A percentile compares a stretch with the other conserved stretches of the same genome.
These are phyloP conservation scores for Ferdinandea cuprea DNA, from an alignment of 2,888 invertebrate species.

Conservation along the genomic window DNA sequence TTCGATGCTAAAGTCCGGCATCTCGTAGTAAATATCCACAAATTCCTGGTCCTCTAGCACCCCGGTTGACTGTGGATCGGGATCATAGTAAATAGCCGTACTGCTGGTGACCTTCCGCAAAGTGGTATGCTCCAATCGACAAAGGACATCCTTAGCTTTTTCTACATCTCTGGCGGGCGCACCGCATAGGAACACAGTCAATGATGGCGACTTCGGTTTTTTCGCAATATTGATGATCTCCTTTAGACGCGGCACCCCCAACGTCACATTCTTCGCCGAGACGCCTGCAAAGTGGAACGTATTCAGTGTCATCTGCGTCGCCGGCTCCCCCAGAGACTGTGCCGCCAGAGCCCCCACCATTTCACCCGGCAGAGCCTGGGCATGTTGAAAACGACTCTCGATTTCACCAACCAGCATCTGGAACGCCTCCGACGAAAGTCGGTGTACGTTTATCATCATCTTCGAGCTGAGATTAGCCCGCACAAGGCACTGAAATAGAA, in stretches of 20 bases:
- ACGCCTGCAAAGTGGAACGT: constrained; percentile 85
- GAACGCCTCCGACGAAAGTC: constrained; percentile 96
- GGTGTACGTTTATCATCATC: constrained; percentile 95
- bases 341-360: constrained; percentile 98
- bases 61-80: constrained; percentile 97
- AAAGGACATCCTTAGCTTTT: constrained; percentile 98
- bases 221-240: constrained; percentile 98
- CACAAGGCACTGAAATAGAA: constrained; percentile 96
- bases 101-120: constrained; percentile 96
- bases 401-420: constrained; percentile 99
- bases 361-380: constrained; percentile 95
- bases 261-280: constrained; percentile 98
- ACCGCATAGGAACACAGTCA: constrained; percentile 97
- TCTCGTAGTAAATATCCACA: constrained; percentile 98
- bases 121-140: constrained; percentile 97
- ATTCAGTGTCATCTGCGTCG: constrained; percentile 76
- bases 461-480: constrained; percentile 96
- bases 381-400: constrained; percentile 97
- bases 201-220: constrained; percentile 97
- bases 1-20: constrained; percentile 98
- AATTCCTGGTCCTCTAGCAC: constrained; percentile 99
- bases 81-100: constrained; percentile 99
- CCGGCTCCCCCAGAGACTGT: constrained; percentile 76
- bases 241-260: constrained; percentile 97
- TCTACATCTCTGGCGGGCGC: constrained; percentile 98